Evolutionary conservation across 2,113 vertebrate species (phyloP).

Genomic region (Ictalurus furcatus): DNA sequence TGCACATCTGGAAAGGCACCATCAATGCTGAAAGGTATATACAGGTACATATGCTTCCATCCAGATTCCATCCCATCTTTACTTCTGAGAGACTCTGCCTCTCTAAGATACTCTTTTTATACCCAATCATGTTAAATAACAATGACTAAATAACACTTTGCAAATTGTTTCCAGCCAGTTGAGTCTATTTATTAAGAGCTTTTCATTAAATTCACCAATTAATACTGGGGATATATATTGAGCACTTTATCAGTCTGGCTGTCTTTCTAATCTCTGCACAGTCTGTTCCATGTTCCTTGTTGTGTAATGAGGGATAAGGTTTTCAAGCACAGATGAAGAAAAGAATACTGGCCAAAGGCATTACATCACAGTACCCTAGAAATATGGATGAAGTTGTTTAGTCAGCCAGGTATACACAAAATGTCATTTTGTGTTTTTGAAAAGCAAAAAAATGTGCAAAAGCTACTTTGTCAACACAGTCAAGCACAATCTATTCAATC

Average conservation of each 20-base stretch:
- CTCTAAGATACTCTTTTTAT: too few species aligned
- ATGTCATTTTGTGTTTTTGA: neutral
- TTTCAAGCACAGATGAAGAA: constrained; percentile 22
- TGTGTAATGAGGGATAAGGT: constrained; percentile 7
- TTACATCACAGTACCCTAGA: constrained; percentile 7
- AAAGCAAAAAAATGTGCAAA: neutral
- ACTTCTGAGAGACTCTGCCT: too few species aligned
- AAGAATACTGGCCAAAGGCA: neutral
- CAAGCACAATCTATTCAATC: neutral
- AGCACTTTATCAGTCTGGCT: neutral
- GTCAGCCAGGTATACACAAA: neutral
- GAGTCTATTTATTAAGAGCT: neutral
- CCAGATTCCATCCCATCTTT: too few species aligned
- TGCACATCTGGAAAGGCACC: too few species aligned
- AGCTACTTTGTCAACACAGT: neutral
- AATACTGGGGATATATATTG: neutral
- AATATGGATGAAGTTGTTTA: neutral
- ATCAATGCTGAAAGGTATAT: too few species aligned
- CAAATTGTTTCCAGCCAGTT: neutral
- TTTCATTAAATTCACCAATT: constrained; percentile 10
- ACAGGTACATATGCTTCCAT: too few species aligned
- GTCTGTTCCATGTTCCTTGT: constrained; percentile 1
- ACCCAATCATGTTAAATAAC: neutral
- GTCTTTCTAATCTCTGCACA: neutral
- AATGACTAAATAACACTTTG: neutral